A percentile compares a stretch with the other conserved stretches of the same genome.
Evolutionary conservation across 1,140 invertebrate genomes (phyloP).

Genomic region (Panulirus ornatus): DNA sequence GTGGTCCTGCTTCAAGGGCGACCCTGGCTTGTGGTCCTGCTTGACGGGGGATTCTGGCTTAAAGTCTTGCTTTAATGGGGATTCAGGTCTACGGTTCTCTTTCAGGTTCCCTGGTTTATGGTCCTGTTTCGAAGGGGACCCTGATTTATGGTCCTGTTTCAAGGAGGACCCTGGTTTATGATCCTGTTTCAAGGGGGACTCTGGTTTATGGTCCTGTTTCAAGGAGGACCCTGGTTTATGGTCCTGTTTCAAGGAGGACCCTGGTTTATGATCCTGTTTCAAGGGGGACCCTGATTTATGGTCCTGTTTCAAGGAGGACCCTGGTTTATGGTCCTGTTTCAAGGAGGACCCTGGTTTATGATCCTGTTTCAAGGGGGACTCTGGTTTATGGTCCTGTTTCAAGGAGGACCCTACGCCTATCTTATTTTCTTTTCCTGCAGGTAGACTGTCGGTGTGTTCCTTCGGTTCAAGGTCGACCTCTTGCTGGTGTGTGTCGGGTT

Average conservation of each 20-base stretch:
- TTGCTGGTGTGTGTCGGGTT: background rate
- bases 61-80: background rate
- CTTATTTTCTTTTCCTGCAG: background rate
- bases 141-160: slow-evolving; percentile 6
- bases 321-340: slow-evolving; percentile 22
- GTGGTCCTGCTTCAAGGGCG: background rate
- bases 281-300: slow-evolving; percentile 24
- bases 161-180: background rate
- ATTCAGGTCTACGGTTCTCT: background rate
- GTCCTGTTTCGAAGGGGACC: background rate
- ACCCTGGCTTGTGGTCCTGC: background rate
- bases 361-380: background rate
- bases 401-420: background rate
- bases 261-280: slow-evolving; percentile 10
- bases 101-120: background rate
- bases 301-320: slow-evolving; percentile 18
- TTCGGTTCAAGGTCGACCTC: background rate
- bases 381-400: slow-evolving; percentile 21
- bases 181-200: slow-evolving; percentile 4
- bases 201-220: background rate
- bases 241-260: background rate
- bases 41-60: background rate
- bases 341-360: slow-evolving; percentile 2
- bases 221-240: background rate
- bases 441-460: background rate